Evolutionary conservation across 2,888 invertebrate genomes (phyloP).

Genomic region (Tortricodes alternella): DNA sequence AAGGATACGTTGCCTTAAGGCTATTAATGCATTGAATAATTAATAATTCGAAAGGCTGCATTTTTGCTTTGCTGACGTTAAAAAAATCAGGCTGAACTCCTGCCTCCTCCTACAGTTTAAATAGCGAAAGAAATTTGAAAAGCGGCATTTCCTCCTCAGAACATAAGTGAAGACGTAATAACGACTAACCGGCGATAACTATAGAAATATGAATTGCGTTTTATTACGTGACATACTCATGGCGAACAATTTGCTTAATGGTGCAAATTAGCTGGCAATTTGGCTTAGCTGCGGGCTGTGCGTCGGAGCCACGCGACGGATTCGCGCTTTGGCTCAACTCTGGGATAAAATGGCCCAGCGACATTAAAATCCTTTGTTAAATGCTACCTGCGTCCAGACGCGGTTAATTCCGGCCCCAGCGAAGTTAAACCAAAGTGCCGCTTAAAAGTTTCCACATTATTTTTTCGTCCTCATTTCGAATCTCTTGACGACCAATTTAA

Average conservation of each 20-base stretch:
- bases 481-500: conserved; percentile 48
- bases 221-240: conserved; percentile 12
- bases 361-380: conserved; percentile 28
- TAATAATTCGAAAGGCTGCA: too few species aligned
- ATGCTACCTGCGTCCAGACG: conserved; percentile 24
- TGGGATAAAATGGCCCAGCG: conserved; percentile 15
- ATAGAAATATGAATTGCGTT: conserved; percentile 13
- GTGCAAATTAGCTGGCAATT: conserved; percentile 16
- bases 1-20: too few species aligned
- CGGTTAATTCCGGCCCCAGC: conserved; percentile 24
- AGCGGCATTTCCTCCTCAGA: background rate
- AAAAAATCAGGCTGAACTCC: too few species aligned
- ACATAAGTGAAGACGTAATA: background rate
- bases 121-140: background rate
- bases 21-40: too few species aligned
- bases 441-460: conserved; percentile 52
- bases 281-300: conserved; percentile 3
- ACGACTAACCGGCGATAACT: background rate
- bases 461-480: conserved; percentile 35
- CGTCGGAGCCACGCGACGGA: conserved; percentile 4
- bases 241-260: conserved; percentile 27
- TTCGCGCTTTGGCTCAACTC: background rate
- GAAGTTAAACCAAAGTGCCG: conserved; percentile 35
- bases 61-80: too few species aligned
- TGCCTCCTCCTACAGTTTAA: too few species aligned